Evolutionary conservation across 2,888 invertebrate species (phyloP).

Genomic region (Macrophya annulata): DNA sequence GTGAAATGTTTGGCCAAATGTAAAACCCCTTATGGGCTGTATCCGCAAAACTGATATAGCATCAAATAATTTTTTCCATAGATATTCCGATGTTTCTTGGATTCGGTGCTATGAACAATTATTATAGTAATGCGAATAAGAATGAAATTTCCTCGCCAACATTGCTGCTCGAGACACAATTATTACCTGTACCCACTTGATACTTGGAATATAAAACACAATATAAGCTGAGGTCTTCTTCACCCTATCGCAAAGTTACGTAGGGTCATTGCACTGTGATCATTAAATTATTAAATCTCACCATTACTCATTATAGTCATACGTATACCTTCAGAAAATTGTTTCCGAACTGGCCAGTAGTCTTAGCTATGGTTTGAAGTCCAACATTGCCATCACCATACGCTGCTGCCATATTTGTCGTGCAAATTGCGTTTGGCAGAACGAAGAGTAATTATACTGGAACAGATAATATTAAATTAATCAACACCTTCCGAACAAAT

Average conservation of each 20-base stretch:
- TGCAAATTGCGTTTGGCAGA: background rate
- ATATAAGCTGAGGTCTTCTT: background rate
- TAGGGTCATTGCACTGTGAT: background rate
- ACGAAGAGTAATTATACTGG: conserved; percentile 1
- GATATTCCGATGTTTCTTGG: background rate
- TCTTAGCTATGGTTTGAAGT: conserved; percentile 9
- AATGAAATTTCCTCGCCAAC: background rate
- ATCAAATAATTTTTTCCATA: background rate
- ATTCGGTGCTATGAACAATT: background rate
- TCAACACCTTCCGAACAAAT: no score
- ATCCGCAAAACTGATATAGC: background rate
- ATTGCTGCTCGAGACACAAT: background rate
- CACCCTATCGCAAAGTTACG: background rate
- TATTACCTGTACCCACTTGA: background rate
- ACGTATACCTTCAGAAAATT: conserved; percentile 12
- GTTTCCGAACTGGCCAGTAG: conserved; percentile 14
- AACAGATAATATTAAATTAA: conserved; percentile 3
- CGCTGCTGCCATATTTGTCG: background rate
- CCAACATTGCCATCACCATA: background rate
- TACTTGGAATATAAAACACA: background rate
- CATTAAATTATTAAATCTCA: background rate
- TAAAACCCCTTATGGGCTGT: background rate
- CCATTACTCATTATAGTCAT: background rate
- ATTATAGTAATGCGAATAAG: background rate
- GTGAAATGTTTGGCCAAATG: background rate